These are phyloP conservation scores for Arctocebus calabarensis DNA, from an alignment of 2,797 vertebrate species.

Conservation along the genomic window DNA sequence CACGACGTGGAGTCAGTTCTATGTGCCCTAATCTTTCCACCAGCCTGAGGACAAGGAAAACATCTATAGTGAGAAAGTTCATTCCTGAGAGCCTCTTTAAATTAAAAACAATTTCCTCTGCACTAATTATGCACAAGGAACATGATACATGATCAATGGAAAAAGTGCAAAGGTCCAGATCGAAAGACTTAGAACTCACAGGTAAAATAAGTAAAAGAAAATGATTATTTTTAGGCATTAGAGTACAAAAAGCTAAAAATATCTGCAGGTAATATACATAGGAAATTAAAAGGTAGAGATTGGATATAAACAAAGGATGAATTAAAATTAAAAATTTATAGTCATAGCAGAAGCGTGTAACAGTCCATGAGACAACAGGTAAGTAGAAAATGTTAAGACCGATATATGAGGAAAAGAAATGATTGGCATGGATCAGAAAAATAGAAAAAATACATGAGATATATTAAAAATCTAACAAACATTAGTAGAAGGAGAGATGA, in stretches of 20 bases:
- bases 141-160: neutral
- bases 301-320: neutral
- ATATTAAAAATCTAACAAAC: neutral
- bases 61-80: fast-evolving
- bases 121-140: neutral
- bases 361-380: neutral
- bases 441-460: neutral
- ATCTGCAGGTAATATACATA: neutral
- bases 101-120: neutral
- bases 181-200: neutral
- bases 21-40: neutral
- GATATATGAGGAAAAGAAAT: neutral
- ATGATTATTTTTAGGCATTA: neutral
- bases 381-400: neutral
- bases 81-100: neutral
- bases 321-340: neutral
- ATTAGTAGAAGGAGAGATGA: neutral
- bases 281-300: neutral
- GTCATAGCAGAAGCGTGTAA: neutral
- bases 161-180: neutral
- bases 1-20: no score
- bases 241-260: neutral
- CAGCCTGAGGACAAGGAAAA: neutral
- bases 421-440: neutral
- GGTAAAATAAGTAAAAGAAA: neutral